These are phyloP conservation scores for Pseudorasbora parva DNA, from an alignment of 2,113 vertebrate species.

Conservation along the genomic window DNA sequence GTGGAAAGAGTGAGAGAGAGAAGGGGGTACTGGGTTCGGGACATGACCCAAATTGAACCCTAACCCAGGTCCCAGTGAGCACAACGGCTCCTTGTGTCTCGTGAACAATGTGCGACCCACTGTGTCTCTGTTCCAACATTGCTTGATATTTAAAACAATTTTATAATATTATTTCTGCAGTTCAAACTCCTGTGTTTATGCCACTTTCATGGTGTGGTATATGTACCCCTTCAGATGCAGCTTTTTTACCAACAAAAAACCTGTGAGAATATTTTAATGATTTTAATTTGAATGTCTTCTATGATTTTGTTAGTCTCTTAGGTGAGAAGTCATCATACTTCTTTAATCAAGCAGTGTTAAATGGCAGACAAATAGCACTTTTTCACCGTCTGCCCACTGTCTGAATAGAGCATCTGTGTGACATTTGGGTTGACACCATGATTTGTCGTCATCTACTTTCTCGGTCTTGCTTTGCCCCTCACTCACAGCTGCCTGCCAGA, in stretches of 20 bases:
- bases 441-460: slow-evolving; percentile 48
- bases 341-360: slow-evolving; percentile 4
- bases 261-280: not conserved
- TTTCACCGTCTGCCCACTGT: slow-evolving; percentile 34
- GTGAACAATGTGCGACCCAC: not conserved
- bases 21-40: not conserved
- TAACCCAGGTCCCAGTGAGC: not conserved
- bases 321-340: not conserved
- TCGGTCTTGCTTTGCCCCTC: slow-evolving; percentile 23
- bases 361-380: no score
- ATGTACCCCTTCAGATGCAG: not conserved
- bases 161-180: not conserved
- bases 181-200: not conserved
- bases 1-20: not conserved
- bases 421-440: slow-evolving; percentile 47
- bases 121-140: not conserved
- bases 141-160: not conserved
- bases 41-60: not conserved
- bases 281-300: not conserved
- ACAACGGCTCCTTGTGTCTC: slow-evolving; percentile 5
- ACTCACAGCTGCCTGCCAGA: slow-evolving; percentile 49
- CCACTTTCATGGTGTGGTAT: not conserved
- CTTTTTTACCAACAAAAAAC: no score
- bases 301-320: not conserved
- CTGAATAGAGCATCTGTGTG: slow-evolving; percentile 42